phyloP scores from a whole-genome alignment of 2,797 vertebrate species.

The Chelmon rostratus region DNA sequence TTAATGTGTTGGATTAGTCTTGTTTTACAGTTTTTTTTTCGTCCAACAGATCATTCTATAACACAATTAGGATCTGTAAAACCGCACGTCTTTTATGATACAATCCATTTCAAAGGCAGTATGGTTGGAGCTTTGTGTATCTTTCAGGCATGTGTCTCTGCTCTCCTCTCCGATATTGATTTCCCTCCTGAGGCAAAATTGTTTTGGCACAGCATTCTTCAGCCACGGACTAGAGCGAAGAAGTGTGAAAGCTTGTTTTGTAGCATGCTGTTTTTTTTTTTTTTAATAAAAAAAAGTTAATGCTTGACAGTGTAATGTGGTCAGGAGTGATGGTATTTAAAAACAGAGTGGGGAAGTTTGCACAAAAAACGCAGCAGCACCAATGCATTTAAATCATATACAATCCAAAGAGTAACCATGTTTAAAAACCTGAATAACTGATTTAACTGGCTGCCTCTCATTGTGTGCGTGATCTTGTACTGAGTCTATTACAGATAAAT shows the following conservation, averaged over 20 bases:
- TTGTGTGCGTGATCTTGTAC: conserved; percentile 25
- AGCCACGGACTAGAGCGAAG: conserved; percentile 7
- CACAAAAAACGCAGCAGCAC: conserved; percentile 14
- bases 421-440: conserved; percentile 22
- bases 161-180: conserved; percentile 49
- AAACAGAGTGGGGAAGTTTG: background rate
- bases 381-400: background rate
- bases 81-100: background rate
- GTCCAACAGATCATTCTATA: background rate
- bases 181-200: conserved; percentile 45
- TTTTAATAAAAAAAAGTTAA: background rate
- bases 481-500: conserved; percentile 36
- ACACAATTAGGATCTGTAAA: conserved; percentile 12
- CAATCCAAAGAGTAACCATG: conserved; percentile 6
- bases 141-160: conserved; percentile 29
- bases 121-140: conserved; percentile 27
- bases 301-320: background rate
- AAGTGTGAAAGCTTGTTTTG: conserved; percentile 35
- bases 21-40: background rate
- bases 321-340: conserved; percentile 4
- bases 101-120: conserved; percentile 16
- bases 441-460: conserved; percentile 7
- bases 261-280: background rate
- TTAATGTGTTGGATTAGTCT: conserved; percentile 14
- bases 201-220: conserved; percentile 41